Conservation (phyloP, 2,113 vertebrate genomes). For the Trogon surrucura region DNA sequence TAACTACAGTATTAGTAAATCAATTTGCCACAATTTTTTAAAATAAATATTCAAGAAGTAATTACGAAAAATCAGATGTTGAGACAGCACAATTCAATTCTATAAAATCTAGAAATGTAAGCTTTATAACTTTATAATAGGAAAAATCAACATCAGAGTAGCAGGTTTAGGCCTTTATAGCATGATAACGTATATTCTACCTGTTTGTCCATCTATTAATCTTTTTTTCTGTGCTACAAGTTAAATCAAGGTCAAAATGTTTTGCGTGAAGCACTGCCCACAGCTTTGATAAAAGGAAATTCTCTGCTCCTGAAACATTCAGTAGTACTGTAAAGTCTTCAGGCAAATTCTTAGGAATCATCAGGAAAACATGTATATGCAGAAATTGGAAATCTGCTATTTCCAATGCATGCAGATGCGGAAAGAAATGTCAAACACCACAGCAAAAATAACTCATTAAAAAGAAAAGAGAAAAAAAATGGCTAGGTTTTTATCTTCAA, state of each 20-base stretch:
- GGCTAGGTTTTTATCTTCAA: not conserved
- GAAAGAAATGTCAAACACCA: not conserved
- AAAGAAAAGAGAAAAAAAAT: not conserved
- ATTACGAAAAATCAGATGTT: not conserved
- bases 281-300: not conserved
- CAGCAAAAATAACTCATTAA: not conserved
- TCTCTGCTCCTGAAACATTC: not conserved
- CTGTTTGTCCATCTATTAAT: not conserved
- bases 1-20: not conserved
- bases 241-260: not conserved
- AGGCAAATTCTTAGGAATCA: not conserved
- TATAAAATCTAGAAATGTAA: not conserved
- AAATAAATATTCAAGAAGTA: not conserved
- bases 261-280: not conserved
- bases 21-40: not conserved
- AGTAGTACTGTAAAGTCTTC: not conserved
- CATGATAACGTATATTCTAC: not conserved
- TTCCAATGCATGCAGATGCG: not conserved
- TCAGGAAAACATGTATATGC: not conserved
- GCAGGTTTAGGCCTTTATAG: not conserved
- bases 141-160: not conserved
- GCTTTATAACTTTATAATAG: not conserved
- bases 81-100: not conserved
- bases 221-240: not conserved
- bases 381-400: not conserved